Evolutionary conservation across 1,140 invertebrate species (phyloP).

Genomic region (Pentalonia nigronervosa): DNA sequence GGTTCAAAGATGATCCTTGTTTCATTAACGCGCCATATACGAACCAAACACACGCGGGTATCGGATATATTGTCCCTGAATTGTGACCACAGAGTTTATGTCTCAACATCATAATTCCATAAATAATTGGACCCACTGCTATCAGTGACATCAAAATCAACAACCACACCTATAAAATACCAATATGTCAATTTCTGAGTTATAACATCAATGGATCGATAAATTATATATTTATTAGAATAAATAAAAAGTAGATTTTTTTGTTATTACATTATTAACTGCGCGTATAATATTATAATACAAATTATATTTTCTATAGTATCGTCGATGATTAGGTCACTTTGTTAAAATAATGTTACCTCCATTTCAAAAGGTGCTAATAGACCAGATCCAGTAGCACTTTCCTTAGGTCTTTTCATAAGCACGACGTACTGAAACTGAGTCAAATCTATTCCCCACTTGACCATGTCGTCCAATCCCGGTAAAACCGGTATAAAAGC

Average conservation of each 20-base stretch:
- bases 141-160: constrained; percentile 76
- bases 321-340: neutral
- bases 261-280: neutral
- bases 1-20: constrained; percentile 81
- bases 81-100: constrained; percentile 63
- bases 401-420: constrained; percentile 79
- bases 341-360: constrained; percentile 60
- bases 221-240: neutral
- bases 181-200: neutral
- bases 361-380: constrained; percentile 78
- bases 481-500: constrained; percentile 77
- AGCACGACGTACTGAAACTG: constrained; percentile 79
- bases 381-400: constrained; percentile 82
- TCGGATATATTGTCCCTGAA: constrained; percentile 68
- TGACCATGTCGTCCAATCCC: constrained; percentile 65
- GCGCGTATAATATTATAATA: neutral
- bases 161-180: constrained; percentile 73
- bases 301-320: neutral
- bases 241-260: neutral
- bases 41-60: constrained; percentile 82
- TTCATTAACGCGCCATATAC: constrained; percentile 88
- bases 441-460: constrained; percentile 74
- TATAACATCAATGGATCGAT: neutral
- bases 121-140: constrained; percentile 79
- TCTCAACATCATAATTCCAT: constrained; percentile 74